Base-by-base conservation (phyloP, 2,888 invertebrate species). In the Ommatoiulus sabulosus region DNA sequence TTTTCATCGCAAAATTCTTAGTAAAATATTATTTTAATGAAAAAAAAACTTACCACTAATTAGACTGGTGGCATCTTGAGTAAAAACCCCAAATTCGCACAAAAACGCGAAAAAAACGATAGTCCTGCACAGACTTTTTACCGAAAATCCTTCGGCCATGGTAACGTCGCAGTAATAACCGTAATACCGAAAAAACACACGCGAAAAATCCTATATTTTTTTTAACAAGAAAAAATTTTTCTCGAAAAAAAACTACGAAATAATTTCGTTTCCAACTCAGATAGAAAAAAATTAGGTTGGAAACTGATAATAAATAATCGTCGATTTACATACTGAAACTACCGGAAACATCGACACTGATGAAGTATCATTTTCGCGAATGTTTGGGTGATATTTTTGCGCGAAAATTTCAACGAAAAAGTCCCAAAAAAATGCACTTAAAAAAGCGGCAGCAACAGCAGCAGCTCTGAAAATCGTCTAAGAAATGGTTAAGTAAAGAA, bases 1-100 rank as follows among this genome's bases (percentile, higher is more conserved):
- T 35, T 35, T 35, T 35, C 35, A 35, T 35, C 35, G 0, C 35
- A 35, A 35, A 35, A 35, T 35, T 35, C 35, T 35, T 35, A 35
- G 2, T 35, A 35, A 35, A 35, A 35, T 35, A 35, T 35, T 35
- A 35, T 2, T 35, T 35, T 35, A 35, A 35, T 35, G 2, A 35
- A 35, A 35, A 35, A 24, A 35, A 17, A 44, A 84, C 84, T 35
- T 84, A 84, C 84, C 84, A n/a, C 35, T 84, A 6, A 84, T 4
- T 17, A 84, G 43, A 84, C 84, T 84, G 10, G 43, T 44, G 10
- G 84, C 84, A 84, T 84, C 84, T 44, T 84, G 84, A 2, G 44
- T 43, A 17, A 44, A 43, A 84, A 84, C 84, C 7, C 15, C 24
- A 10, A 17, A n/a, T 7, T n/a, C 6, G n/a, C n/a, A 63, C 15